Evolutionary conservation across 2,888 invertebrate species (phyloP).

Genomic region (Machimus atricapillus): DNA sequence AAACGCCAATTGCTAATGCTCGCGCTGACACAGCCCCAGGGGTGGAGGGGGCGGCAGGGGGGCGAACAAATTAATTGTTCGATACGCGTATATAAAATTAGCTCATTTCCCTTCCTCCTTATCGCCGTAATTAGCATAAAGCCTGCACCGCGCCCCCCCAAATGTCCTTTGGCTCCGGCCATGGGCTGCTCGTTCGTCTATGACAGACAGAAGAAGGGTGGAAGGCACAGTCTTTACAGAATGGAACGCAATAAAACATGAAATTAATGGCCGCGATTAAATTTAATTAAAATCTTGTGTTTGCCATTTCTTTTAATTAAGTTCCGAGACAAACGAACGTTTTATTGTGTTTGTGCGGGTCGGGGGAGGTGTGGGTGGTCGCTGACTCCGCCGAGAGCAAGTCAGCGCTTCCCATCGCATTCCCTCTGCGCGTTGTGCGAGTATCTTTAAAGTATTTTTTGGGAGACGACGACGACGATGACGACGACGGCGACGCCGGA

Average conservation of each 20-base stretch:
- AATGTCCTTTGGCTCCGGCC: not conserved
- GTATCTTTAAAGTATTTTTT: conserved; percentile 16
- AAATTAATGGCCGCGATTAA: conserved; percentile 49
- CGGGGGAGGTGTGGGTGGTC: not conserved
- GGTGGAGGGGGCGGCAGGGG: not conserved
- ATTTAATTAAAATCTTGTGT: conserved; percentile 49
- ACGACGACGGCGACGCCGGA: not conserved
- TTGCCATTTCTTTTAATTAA: conserved; percentile 49
- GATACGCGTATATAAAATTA: conserved; percentile 22
- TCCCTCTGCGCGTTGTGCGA: not conserved
- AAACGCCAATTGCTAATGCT: not conserved
- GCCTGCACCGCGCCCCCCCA: not conserved
- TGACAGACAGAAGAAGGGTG: conserved; percentile 27
- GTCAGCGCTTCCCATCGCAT: not conserved
- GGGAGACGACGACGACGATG: not conserved
- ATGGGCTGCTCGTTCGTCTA: conserved; percentile 9
- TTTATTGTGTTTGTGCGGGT: conserved; percentile 35
- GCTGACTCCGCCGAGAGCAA: not conserved
- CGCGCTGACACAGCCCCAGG: not conserved
- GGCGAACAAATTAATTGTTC: conserved; percentile 19
- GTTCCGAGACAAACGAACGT: conserved; percentile 47
- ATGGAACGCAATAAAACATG: conserved; percentile 48
- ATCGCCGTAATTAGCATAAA: conserved; percentile 33
- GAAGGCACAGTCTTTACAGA: conserved; percentile 30
- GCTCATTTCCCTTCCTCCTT: not conserved